Conservation (phyloP, 2,888 invertebrate species). For the Tipula helvola region DNA sequence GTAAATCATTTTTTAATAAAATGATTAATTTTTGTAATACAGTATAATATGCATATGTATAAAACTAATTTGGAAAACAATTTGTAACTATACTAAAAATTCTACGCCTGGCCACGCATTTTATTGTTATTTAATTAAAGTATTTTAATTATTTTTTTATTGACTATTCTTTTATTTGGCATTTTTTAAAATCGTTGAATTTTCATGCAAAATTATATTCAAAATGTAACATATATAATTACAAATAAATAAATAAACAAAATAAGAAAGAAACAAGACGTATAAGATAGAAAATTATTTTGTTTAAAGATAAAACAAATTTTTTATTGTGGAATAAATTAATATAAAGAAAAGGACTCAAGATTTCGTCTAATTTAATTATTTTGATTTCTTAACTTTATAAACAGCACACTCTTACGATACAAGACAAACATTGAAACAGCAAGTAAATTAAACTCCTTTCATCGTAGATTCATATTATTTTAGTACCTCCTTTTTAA, state of each 20-base stretch:
- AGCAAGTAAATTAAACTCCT: neutral
- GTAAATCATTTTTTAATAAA: neutral
- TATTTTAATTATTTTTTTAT: constrained; percentile 13
- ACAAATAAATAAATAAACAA: neutral
- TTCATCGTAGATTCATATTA: neutral
- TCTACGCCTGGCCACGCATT: constrained; percentile 38
- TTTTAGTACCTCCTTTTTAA: neutral
- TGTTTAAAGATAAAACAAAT: neutral
- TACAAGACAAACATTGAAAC: neutral
- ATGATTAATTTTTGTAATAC: neutral
- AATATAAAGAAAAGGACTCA: neutral
- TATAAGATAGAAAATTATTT: neutral
- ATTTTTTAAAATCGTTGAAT: constrained; percentile 9
- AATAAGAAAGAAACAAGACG: neutral
- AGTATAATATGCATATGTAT: neutral
- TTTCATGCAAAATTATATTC: constrained; percentile 11
- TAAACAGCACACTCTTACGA: neutral
- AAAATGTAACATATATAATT: constrained; percentile 7
- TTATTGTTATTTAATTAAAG: constrained; percentile 13
- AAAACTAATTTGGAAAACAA: constrained; percentile 5
- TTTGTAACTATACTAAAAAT: constrained; percentile 5
- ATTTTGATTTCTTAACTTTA: neutral
- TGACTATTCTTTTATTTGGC: constrained; percentile 13
- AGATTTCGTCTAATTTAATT: neutral
- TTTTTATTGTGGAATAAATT: neutral